Evolutionary conservation across 2,797 vertebrate species (phyloP), one percentile per base, ranked within the genome.

Genomic region (Halcyon smyrnensis): DNA sequence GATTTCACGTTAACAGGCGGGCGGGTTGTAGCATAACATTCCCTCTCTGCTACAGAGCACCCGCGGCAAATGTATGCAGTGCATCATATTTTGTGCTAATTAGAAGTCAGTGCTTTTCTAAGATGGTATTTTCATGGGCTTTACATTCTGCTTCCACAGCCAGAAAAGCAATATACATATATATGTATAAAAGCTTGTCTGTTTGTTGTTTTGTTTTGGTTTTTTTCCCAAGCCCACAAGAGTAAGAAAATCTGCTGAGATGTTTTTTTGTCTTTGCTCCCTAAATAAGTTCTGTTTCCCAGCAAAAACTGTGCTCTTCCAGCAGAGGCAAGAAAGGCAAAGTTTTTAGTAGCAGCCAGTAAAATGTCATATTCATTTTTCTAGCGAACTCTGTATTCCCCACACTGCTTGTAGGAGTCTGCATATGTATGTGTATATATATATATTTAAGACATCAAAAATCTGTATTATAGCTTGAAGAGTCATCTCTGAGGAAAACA

Each of bases 21-120:
- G 34, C 59, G 68, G 76, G 30, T 21, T 79, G 30, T 27, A 69
- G 51, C 37, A 17, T 17, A 60, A 54, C 74, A 70, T 27, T 27
- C n/a, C 78, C 28, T 90, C 67, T n/a, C 71, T 90, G 56, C 78
- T 73, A 4, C 50, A 30, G 28, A 64, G 46, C 57, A 63, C 56
- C 71, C 43, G 15, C 30, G 84, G 64, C 82, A 90, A 51, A 70
- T 3, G 20, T 15, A 69, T 18, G 43, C 63, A 12, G 67, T 20
- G 11, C 13, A 5, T 43, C 63, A 46, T 68, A 78, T 82, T 95
- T 91, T 46, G 51, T 85, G 83, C 75, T 96, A 95, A 96, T 97
- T 97, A 95, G 68, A 95, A 95, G 93, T 2, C 3, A 13, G 21
- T 73, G 83, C 73, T 93, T 76, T 34, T 51, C 81, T 48, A 81